These are phyloP conservation scores for Spilogale gracilis DNA, from an alignment of 2,113 vertebrate genomes.

Conservation along the genomic window DNA sequence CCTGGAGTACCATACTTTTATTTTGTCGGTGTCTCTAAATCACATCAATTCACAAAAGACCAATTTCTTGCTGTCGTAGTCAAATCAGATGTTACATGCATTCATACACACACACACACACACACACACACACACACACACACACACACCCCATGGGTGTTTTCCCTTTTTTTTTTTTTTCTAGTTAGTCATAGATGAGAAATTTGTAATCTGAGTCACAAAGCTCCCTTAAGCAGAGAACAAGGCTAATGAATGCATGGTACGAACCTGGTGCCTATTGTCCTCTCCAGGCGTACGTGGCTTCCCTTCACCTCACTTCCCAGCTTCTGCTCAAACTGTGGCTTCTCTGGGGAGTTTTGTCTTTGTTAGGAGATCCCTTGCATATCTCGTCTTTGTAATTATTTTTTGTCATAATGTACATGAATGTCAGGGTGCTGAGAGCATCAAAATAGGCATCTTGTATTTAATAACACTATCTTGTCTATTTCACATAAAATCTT, in stretches of 20 bases:
- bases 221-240: not conserved
- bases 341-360: not conserved
- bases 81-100: slow-evolving; percentile 74
- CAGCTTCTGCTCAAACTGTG: not conserved
- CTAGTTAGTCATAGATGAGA: slow-evolving; percentile 73
- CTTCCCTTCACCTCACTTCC: not conserved
- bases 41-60: slow-evolving; percentile 78
- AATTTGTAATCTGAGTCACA: slow-evolving; percentile 69
- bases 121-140: not conserved
- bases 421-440: not conserved
- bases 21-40: slow-evolving; percentile 75
- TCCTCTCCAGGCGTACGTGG: not conserved
- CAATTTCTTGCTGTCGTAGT: slow-evolving; percentile 66
- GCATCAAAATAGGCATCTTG: not conserved
- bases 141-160: not conserved
- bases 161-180: not conserved
- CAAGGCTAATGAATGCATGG: slow-evolving; percentile 27
- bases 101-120: not conserved
- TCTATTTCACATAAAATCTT: not conserved
- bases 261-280: not conserved
- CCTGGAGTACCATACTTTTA: slow-evolving; percentile 74
- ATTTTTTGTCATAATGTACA: slow-evolving; percentile 10
- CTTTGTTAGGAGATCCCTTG: not conserved
- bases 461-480: not conserved
- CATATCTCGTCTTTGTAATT: not conserved